Evolutionary conservation across 2,888 invertebrate species (phyloP).

Genomic region (Koerneria pararmatus): DNA sequence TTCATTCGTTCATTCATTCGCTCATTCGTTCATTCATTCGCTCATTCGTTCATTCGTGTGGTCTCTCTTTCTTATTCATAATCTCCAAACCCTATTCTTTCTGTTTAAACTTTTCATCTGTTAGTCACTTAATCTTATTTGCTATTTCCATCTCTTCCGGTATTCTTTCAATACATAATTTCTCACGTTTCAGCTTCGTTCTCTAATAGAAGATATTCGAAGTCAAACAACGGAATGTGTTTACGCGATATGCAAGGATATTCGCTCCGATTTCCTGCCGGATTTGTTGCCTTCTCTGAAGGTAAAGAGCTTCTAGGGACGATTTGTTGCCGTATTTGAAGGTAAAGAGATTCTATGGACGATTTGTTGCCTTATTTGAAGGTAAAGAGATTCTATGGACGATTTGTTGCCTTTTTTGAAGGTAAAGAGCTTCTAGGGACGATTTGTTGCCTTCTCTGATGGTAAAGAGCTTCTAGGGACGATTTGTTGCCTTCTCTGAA

Average conservation of each 20-base stretch:
- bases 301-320: too few species aligned
- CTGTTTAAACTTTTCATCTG: background rate
- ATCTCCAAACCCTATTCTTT: background rate
- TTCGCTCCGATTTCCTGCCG: constrained; percentile 15
- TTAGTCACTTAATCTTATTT: background rate
- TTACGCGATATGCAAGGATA: constrained; percentile 3
- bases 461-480: too few species aligned
- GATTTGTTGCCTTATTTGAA: too few species aligned
- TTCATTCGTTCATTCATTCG: background rate
- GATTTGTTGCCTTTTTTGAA: too few species aligned
- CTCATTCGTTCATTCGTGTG: background rate
- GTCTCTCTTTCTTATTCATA: too few species aligned
- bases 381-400: too few species aligned
- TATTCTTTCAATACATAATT: background rate
- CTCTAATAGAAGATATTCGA: constrained; percentile 20
- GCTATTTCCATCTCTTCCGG: background rate
- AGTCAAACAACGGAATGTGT: background rate
- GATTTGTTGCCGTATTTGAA: too few species aligned
- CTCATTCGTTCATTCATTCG: background rate
- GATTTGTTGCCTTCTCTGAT: too few species aligned
- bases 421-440: too few species aligned
- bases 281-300: constrained; percentile 17
- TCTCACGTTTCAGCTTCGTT: constrained; percentile 14
- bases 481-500: too few species aligned
- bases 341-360: too few species aligned